Evolutionary conservation across 2,113 vertebrate species (phyloP).

Genomic region (Hippoglossus stenolepis): DNA sequence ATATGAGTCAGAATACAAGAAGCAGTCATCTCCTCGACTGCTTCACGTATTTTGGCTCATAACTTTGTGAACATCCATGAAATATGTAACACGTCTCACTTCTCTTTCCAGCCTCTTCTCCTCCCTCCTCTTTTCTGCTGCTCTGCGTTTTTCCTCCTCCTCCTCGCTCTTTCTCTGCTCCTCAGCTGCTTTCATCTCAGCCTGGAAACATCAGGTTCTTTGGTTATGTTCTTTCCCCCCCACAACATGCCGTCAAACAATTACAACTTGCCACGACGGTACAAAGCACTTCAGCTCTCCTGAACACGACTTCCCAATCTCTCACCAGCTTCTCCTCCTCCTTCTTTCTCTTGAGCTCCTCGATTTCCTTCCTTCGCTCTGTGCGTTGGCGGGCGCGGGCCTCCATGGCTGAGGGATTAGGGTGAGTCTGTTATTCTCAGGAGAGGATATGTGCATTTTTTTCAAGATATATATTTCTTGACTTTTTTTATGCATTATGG

Average conservation of each 20-base stretch:
- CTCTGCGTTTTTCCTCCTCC: conserved; percentile 85
- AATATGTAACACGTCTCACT: conserved; percentile 75
- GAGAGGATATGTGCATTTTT: no score
- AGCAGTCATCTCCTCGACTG: neutral
- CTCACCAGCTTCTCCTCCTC: conserved; percentile 86
- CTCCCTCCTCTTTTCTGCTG: conserved; percentile 82
- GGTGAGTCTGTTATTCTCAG: neutral
- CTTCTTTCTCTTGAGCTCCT: conserved; percentile 86
- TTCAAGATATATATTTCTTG: no score
- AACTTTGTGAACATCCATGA: conserved; percentile 1
- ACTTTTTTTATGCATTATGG: no score
- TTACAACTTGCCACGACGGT: neutral
- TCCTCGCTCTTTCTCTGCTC: conserved; percentile 85
- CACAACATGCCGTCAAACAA: neutral
- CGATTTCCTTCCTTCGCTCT: conserved; percentile 85
- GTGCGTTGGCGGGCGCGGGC: conserved; percentile 87
- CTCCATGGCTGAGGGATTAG: conserved; percentile 88
- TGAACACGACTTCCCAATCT: neutral
- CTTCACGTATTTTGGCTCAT: conserved; percentile 16
- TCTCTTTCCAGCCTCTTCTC: conserved; percentile 87
- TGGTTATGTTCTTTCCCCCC: conserved; percentile 1
- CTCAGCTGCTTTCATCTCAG: conserved; percentile 87
- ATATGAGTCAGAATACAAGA: neutral
- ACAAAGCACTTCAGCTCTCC: neutral
- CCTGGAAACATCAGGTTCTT: conserved; percentile 74